Evolutionary conservation across 1,140 invertebrate genomes (phyloP).

Genomic region (Lordiphosa stackelbergi): DNA sequence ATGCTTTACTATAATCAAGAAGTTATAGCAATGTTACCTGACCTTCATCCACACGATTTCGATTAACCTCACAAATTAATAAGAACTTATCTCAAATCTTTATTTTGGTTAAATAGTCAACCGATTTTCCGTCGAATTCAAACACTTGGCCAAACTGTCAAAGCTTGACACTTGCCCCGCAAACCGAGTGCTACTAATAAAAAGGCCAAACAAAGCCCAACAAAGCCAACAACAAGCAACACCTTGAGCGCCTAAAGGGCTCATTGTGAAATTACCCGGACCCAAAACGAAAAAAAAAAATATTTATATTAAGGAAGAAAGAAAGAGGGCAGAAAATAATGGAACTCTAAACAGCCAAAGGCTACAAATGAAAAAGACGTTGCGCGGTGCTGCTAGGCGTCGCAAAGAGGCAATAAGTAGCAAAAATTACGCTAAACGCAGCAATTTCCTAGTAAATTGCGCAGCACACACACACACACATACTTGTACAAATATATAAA

Average conservation of each 20-base stretch:
- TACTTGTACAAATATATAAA: conserved; percentile 6
- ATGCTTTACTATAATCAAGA: too few relatives aligned
- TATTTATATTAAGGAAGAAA: conserved; percentile 2
- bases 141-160: conserved; percentile 17
- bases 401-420: conserved; percentile 67
- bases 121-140: too few relatives aligned
- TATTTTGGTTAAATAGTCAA: too few relatives aligned
- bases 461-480: conserved; percentile 31
- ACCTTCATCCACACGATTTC: too few relatives aligned
- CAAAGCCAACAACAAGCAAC: conserved; percentile 30
- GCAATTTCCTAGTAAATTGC: conserved; percentile 72
- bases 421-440: conserved; percentile 73
- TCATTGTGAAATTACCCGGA: conserved; percentile 66
- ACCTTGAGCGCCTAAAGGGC: conserved; percentile 43
- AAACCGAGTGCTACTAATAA: conserved; percentile 42
- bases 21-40: too few relatives aligned
- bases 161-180: conserved; percentile 57
- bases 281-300: conserved; percentile 18
- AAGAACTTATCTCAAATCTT: too few relatives aligned
- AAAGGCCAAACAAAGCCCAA: conserved; percentile 40
- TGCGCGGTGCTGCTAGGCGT: conserved; percentile 11
- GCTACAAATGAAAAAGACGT: conserved; percentile 41
- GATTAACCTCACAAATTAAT: too few relatives aligned
- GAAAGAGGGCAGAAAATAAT: conserved; percentile 12
- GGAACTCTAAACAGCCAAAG: conserved; percentile 33